Percentiles rank a stretch among this genome's conserved stretches.
These are phyloP conservation scores for Anguilla obscura DNA, from an alignment of 2,797 vertebrate species.

Conservation along the genomic window DNA sequence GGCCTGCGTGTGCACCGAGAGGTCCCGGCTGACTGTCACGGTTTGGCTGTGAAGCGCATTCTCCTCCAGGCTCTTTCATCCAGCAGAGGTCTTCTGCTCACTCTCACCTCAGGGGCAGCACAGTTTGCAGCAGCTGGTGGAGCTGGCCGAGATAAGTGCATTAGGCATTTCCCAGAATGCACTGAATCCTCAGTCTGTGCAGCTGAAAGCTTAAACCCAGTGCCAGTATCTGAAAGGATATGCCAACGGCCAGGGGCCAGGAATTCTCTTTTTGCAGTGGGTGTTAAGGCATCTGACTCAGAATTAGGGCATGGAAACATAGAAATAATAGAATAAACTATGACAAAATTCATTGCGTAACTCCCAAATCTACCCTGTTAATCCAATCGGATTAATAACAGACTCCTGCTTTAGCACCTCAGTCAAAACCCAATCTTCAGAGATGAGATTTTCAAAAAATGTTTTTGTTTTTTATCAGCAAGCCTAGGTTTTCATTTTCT, in stretches of 20 bases:
- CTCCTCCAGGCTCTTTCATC: neutral
- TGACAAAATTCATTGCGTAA: neutral
- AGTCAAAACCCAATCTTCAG: neutral
- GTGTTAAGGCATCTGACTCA: neutral
- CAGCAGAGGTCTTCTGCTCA: neutral
- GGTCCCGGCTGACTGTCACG: neutral
- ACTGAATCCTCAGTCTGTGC: neutral
- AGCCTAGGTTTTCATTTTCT: neutral
- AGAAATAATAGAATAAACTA: neutral
- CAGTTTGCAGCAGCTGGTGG: neutral
- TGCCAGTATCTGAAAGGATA: neutral
- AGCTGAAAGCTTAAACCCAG: neutral
- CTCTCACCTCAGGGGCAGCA: neutral
- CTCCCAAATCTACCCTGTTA: neutral
- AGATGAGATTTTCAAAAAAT: neutral
- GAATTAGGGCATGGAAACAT: neutral
- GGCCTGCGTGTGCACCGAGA: neutral
- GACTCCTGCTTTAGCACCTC: neutral
- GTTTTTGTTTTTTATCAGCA: neutral
- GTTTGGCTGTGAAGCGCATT: neutral
- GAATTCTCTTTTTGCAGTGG: neutral
- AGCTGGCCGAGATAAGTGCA: conserved; percentile 6
- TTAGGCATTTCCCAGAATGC: neutral
- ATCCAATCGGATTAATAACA: neutral
- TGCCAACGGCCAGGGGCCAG: neutral